Conservation (phyloP, 2,113 vertebrate species). For the Muscicapa adusta region DNA sequence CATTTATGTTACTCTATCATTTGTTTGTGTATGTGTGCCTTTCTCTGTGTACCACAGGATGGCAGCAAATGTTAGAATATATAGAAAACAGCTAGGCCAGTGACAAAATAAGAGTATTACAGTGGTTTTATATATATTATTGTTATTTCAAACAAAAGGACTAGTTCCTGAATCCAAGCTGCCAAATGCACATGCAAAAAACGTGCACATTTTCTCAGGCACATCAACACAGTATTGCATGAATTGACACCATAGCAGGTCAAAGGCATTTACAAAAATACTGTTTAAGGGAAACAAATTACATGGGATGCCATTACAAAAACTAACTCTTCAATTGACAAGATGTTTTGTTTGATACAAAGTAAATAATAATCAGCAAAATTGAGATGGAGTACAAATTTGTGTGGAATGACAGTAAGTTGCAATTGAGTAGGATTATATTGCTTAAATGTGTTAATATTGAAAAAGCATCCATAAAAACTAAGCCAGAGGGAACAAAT, state of each 20-base stretch:
- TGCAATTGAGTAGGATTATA: not conserved
- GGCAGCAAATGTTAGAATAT: conserved; percentile 58
- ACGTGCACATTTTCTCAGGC: not conserved
- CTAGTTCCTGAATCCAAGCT: not conserved
- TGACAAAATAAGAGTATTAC: not conserved
- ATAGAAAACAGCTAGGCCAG: not conserved
- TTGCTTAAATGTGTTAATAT: not conserved
- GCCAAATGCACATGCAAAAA: not conserved
- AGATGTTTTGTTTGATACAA: not conserved
- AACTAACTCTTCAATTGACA: not conserved
- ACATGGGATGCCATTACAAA: not conserved
- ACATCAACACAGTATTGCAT: not conserved
- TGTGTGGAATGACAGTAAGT: not conserved
- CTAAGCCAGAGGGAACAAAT: not conserved
- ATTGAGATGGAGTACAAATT: not conserved
- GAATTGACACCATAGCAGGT: not conserved
- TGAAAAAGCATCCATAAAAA: not conserved
- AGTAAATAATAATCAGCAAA: not conserved
- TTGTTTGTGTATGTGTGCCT: conserved; percentile 2
- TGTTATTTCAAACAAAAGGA: not conserved
- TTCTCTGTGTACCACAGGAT: conserved; percentile 44
- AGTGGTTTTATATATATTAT: not conserved
- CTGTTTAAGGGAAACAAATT: not conserved
- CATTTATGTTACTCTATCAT: not conserved
- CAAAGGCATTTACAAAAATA: not conserved